Evolutionary conservation across 1,140 invertebrate species (phyloP).

Genomic region (Drosophila mayri): DNA sequence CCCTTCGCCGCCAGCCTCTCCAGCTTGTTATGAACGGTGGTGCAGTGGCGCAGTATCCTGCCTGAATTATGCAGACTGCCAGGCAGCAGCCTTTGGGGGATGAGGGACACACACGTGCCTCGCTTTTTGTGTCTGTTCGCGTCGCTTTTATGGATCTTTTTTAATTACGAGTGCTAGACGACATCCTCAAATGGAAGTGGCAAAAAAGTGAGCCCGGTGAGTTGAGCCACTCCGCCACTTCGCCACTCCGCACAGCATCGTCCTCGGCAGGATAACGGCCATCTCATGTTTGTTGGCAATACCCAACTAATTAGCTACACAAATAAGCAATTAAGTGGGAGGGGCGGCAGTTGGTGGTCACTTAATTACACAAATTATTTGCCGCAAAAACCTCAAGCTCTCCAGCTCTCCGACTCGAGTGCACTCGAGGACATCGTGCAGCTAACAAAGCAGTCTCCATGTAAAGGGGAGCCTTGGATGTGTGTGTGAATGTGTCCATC

Average conservation of each 20-base stretch:
- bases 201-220: conserved; percentile 10
- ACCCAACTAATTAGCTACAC: conserved; percentile 60
- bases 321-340: conserved; percentile 55
- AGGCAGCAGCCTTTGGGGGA: conserved; percentile 10
- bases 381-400: conserved; percentile 53
- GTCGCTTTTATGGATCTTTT: conserved; percentile 56
- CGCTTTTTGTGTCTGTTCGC: conserved; percentile 42
- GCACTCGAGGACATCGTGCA: conserved; percentile 53
- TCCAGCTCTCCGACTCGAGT: conserved; percentile 33
- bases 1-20: not conserved
- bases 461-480: conserved; percentile 21
- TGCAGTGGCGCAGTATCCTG: conserved; percentile 53
- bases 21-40: conserved; percentile 48
- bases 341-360: conserved; percentile 34
- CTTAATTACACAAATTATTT: conserved; percentile 67
- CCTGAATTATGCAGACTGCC: conserved; percentile 63
- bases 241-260: conserved; percentile 1
- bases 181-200: conserved; percentile 11
- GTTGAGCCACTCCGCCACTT: conserved; percentile 15
- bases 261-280: not conserved
- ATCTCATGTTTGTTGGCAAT: conserved; percentile 51
- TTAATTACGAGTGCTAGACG: conserved; percentile 68
- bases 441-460: conserved; percentile 40
- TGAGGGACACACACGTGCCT: conserved; percentile 45
- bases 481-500: conserved; percentile 3